Conservation (phyloP, 2,797 vertebrate genomes). For the Oreortyx pictus region DNA sequence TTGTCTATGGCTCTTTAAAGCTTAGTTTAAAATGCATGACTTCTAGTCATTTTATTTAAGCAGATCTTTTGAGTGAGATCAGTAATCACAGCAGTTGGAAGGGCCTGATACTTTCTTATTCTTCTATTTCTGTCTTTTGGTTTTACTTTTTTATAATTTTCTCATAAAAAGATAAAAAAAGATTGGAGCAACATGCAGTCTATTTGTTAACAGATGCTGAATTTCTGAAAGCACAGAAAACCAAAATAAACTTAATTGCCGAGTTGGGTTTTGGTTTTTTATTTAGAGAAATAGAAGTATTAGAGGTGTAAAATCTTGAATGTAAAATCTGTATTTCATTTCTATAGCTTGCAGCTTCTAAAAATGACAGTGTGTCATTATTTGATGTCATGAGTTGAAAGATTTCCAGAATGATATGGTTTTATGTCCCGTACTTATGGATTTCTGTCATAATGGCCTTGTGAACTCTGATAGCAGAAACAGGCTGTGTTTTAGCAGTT, state of each 20-base stretch:
- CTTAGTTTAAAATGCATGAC: background rate
- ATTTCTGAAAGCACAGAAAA: background rate
- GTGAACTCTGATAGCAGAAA: background rate
- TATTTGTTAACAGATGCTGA: background rate
- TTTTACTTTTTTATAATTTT: background rate
- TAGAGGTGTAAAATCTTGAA: background rate
- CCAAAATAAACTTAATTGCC: background rate
- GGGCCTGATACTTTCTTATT: background rate
- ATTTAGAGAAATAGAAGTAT: background rate
- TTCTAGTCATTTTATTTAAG: background rate
- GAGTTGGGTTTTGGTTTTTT: background rate
- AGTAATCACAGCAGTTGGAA: background rate
- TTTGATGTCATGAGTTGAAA: background rate
- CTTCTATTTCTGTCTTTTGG: background rate
- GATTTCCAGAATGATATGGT: background rate
- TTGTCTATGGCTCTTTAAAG: background rate
- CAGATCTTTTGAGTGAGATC: background rate
- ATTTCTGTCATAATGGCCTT: background rate
- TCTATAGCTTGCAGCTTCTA: background rate
- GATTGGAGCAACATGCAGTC: background rate
- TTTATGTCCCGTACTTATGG: background rate
- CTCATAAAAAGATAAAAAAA: background rate
- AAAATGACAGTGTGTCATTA: background rate
- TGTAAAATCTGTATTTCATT: background rate
- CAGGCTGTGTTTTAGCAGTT: background rate